Percentiles rank a stretch among this genome's conserved stretches.
These are phyloP conservation scores for Rhinichthys osculus DNA, from an alignment of 2,797 vertebrate species.

Conservation along the genomic window DNA sequence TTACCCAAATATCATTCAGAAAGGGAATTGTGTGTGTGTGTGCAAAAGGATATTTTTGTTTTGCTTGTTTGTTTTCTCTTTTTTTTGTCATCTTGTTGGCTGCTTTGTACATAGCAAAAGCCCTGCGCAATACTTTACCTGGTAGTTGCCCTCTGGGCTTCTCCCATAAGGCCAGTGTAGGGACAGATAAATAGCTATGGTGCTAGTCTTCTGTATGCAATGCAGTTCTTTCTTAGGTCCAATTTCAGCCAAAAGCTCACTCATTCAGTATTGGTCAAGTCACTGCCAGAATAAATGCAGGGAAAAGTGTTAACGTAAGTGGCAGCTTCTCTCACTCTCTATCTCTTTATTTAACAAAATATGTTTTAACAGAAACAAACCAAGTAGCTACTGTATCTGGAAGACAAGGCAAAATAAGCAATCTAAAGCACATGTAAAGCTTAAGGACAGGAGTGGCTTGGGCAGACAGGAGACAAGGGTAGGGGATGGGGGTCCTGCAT, in stretches of 20 bases:
- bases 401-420: constrained; percentile 64
- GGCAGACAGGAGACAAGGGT: constrained; percentile 62
- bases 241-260: constrained; percentile 62
- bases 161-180: constrained; percentile 50
- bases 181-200: constrained; percentile 29
- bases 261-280: constrained; percentile 79
- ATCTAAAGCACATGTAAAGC: constrained; percentile 67
- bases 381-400: constrained; percentile 77
- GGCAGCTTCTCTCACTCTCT: constrained; percentile 75
- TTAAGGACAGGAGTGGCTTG: constrained; percentile 62
- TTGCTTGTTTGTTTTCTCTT: constrained; percentile 46
- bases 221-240: constrained; percentile 62
- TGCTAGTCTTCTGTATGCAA: constrained; percentile 52
- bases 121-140: constrained; percentile 64
- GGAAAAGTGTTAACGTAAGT: constrained; percentile 75
- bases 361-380: constrained; percentile 63
- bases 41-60: constrained; percentile 74
- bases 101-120: constrained; percentile 65
- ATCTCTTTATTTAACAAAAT: constrained; percentile 68
- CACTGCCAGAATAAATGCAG: constrained; percentile 85
- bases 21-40: constrained; percentile 77
- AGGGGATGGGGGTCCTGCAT: constrained; percentile 71
- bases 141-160: constrained; percentile 28
- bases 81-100: constrained; percentile 59
- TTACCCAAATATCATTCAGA: constrained; percentile 69